Evolutionary conservation across 2,888 invertebrate species (phyloP).

Genomic region (Dusona sp.): DNA sequence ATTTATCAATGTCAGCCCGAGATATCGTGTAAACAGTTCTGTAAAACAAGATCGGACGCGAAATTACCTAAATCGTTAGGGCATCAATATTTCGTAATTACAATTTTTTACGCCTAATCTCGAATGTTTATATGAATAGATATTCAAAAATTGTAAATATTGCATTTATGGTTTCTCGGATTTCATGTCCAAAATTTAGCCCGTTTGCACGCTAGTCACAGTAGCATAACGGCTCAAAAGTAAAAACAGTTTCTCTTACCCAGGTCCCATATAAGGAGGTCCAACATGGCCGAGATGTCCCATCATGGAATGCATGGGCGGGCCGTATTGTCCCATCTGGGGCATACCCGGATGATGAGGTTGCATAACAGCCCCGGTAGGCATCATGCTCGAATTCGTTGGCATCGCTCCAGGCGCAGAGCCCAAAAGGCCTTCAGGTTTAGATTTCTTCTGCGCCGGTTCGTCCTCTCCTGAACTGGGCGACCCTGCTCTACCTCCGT

Average conservation of each 20-base stretch:
- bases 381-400: constrained; percentile 88
- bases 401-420: constrained; percentile 88
- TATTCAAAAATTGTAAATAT: no score
- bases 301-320: constrained; percentile 87
- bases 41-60: no score
- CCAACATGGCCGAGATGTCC: constrained; percentile 90
- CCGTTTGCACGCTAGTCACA: no score
- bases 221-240: no score
- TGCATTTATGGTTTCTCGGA: no score
- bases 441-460: constrained; percentile 91
- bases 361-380: constrained; percentile 87
- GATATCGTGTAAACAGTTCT: no score
- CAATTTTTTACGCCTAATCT: no score
- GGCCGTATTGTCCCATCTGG: constrained; percentile 87
- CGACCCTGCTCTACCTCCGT: constrained; percentile 89
- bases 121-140: no score
- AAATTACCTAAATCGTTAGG: no score
- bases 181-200: no score
- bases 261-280: constrained; percentile 91
- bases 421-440: constrained; percentile 89
- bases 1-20: no score
- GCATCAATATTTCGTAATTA: no score
- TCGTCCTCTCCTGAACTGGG: constrained; percentile 95
- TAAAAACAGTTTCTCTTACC: constrained; percentile 82
- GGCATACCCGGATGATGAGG: constrained; percentile 85